Evolutionary conservation across 1,140 invertebrate genomes (phyloP).

Genomic region (Ceratitis capitata): DNA sequence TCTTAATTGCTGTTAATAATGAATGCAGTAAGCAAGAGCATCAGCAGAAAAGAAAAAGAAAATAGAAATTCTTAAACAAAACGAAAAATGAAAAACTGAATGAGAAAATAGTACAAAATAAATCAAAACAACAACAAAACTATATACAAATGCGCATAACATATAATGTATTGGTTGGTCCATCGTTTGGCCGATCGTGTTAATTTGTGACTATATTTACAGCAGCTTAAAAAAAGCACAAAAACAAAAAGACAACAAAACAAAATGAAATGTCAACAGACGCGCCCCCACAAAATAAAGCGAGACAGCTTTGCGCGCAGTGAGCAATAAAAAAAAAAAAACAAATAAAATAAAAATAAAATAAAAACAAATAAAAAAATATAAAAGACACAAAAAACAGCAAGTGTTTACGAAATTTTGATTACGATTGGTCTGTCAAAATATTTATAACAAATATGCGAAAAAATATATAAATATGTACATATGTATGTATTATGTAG

Average conservation of each 20-base stretch:
- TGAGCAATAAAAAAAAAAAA: too few species aligned
- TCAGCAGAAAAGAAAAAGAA: background rate
- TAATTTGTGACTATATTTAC: background rate
- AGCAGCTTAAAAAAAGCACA: background rate
- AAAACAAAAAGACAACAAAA: too few species aligned
- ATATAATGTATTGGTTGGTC: too few species aligned
- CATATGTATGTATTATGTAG: background rate
- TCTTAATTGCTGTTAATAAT: background rate
- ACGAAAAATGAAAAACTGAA: background rate
- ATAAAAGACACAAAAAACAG: too few species aligned
- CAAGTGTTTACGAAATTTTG: constrained; percentile 23
- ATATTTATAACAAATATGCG: constrained; percentile 18
- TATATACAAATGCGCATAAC: background rate
- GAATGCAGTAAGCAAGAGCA: background rate
- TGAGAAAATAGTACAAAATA: too few species aligned
- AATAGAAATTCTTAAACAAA: background rate
- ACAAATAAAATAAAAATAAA: too few species aligned
- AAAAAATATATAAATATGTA: background rate
- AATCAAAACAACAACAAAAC: background rate
- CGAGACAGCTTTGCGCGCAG: background rate
- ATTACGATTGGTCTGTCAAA: constrained; percentile 2
- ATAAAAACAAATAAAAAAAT: too few species aligned
- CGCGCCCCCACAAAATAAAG: constrained; percentile 12
- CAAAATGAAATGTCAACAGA: background rate
- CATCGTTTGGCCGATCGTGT: background rate